These are phyloP conservation scores for Glossosoma conforme DNA, from an alignment of 1,140 invertebrate genomes.

Conservation along the genomic window DNA sequence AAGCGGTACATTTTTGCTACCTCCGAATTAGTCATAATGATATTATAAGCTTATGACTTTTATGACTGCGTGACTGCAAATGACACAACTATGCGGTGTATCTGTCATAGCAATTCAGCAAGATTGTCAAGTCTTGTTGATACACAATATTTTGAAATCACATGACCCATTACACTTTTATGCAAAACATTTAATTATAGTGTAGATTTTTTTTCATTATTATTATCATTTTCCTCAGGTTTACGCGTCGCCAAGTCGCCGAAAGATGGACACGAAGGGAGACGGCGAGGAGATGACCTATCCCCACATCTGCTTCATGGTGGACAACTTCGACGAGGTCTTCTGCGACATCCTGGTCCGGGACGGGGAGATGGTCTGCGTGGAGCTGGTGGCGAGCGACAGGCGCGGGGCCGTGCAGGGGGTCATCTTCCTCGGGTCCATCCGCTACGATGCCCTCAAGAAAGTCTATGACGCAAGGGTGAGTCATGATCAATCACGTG, in stretches of 20 bases:
- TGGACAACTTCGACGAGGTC: conserved; percentile 98
- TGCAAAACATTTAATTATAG: too few relatives aligned
- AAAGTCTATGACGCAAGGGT: conserved; percentile 95
- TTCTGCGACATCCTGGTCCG: conserved; percentile 94
- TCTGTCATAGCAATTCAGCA: too few relatives aligned
- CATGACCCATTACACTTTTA: too few relatives aligned
- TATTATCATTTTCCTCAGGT: conserved; percentile 53
- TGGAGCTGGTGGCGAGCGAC: conserved; percentile 91
- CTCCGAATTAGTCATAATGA: too few relatives aligned
- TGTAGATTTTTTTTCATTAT: not conserved
- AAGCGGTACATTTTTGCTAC: too few relatives aligned
- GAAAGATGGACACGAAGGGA: conserved; percentile 97
- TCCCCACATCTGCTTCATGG: conserved; percentile 98
- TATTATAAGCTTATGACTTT: too few relatives aligned
- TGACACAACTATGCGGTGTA: too few relatives aligned
- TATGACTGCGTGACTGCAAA: too few relatives aligned
- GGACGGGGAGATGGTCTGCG: conserved; percentile 98
- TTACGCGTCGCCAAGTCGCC: conserved; percentile 92
- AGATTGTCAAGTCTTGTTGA: too few relatives aligned
- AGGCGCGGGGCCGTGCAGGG: conserved; percentile 75
- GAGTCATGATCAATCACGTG: conserved; percentile 45
- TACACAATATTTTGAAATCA: too few relatives aligned
- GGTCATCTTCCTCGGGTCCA: conserved; percentile 94
- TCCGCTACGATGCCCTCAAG: conserved; percentile 94
- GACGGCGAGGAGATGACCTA: conserved; percentile 98